Conservation (phyloP, 2,888 invertebrate species). For the Rapana venosa region DNA sequence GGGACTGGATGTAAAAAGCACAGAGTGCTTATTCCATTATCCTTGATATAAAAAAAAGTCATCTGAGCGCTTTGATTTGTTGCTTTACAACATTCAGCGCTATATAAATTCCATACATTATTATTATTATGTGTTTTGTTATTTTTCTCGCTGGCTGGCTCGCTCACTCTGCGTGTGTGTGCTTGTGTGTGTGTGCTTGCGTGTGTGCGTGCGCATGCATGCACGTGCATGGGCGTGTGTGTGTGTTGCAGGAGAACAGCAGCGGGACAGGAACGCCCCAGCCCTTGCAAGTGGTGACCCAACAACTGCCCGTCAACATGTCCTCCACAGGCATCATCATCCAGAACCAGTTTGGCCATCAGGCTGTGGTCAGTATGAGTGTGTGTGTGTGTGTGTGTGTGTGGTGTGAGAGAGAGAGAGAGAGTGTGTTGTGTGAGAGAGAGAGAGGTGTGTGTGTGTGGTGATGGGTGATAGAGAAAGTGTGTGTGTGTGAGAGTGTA, state of each 20-base stretch:
- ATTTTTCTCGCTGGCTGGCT: too few species aligned
- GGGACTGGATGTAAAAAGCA: too few species aligned
- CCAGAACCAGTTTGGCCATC: slow-evolving; percentile 70
- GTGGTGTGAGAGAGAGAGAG: neutral
- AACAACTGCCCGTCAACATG: slow-evolving; percentile 58
- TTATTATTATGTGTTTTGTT: too few species aligned
- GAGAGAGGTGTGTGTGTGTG: neutral
- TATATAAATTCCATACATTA: too few species aligned
- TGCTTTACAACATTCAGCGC: too few species aligned
- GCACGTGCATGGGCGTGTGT: neutral
- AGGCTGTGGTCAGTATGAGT: slow-evolving; percentile 58
- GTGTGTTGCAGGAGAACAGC: neutral
- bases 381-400: neutral
- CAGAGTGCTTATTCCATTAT: too few species aligned
- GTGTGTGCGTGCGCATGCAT: neutral
- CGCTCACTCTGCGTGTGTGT: too few species aligned
- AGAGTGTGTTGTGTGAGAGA: too few species aligned
- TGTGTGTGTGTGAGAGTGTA: neutral
- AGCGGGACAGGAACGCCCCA: slow-evolving; percentile 46
- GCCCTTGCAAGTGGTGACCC: slow-evolving; percentile 60
- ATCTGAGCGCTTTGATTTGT: too few species aligned
- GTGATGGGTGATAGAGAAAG: too few species aligned
- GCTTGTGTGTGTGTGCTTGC: too few species aligned
- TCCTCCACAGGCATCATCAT: slow-evolving; percentile 62
- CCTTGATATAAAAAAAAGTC: too few species aligned